Conservation (phyloP, 2,888 invertebrate genomes). For the Melinaea marsaeus region DNA sequence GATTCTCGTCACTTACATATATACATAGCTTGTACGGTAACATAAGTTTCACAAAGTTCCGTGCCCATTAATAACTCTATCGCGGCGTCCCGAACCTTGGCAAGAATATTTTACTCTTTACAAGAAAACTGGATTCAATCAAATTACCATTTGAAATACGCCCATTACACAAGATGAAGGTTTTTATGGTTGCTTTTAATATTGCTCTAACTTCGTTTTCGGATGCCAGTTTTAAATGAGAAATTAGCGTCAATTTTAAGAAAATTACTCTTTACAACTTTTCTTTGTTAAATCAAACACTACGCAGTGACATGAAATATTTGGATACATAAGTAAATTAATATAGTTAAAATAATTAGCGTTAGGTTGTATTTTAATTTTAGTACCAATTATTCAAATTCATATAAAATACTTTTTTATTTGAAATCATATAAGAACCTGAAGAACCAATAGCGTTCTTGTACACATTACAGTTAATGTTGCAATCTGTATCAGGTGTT, state of each 20-base stretch:
- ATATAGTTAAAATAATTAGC: too few relatives aligned
- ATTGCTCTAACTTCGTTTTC: slow-evolving; percentile 16
- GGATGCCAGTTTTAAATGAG: slow-evolving; percentile 12
- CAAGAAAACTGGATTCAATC: slow-evolving; percentile 61
- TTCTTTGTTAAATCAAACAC: neutral
- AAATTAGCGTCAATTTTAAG: neutral
- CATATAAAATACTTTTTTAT: neutral
- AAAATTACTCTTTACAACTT: neutral
- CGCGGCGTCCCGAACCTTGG: slow-evolving; percentile 56
- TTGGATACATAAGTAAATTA: too few relatives aligned
- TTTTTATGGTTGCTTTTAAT: slow-evolving; percentile 52
- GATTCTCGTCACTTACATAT: slow-evolving; percentile 9
- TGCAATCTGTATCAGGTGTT: slow-evolving; percentile 63
- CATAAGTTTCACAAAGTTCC: slow-evolving; percentile 44
- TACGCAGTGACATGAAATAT: too few relatives aligned
- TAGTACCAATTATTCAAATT: too few relatives aligned
- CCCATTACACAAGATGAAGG: slow-evolving; percentile 58
- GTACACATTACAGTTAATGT: slow-evolving; percentile 28
- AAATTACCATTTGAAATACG: slow-evolving; percentile 72
- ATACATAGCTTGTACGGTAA: slow-evolving; percentile 15
- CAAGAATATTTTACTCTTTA: slow-evolving; percentile 74
- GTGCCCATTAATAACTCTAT: slow-evolving; percentile 67
- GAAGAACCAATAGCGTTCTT: slow-evolving; percentile 21
- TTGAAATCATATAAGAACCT: slow-evolving; percentile 6
- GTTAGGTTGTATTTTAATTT: too few relatives aligned